Base-by-base conservation (phyloP, 2,888 invertebrate species). In the Mythimna loreyi region DNA sequence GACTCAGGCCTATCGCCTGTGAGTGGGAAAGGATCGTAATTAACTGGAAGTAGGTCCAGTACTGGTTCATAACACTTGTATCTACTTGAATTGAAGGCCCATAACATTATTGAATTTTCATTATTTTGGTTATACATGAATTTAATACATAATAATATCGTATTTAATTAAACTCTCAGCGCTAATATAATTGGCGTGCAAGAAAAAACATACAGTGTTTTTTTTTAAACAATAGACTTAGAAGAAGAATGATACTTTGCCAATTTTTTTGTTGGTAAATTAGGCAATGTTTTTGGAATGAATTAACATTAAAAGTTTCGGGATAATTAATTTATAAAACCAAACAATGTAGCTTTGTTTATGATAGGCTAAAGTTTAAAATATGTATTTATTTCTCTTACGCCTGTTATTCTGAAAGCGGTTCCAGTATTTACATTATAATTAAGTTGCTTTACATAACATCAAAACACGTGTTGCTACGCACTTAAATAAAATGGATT, bases 371-470 rank as follows among this genome's bases (percentile, higher is more conserved):
- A 19, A 40, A 16, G 16, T 59, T 53, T n/a, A 16, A 58, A 47
- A 21, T 21, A 13, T 36, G 21, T 33, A 23, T 58, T 55, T 49
- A 43, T 33, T 53, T 47, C 23, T 3, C 8, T 1, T 30, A 5
- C 16, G 13, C 4, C 9, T 43, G 16, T 40, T 52, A 36, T 47
- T 52, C 43, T 60, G n/a, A 50, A n/a, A 58, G 21, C 21, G 11
- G 40, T 11, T 33, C 52, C 23, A 66, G 13, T 25, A 58, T 50
- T 59, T 50, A 25, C 16, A 59, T 53, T 16, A 53, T 2, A 67
- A 36, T 36, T 47, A 70, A n/a, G 11, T 21, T 30, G 49, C 36
- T 64, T 66, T 47, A 58, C 45, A 45, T 47, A 47, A 47, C 19
- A 52, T 69, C 13, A 40, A 53, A 72, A 58, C 47, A 8, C 2